Conservation (phyloP, 2,888 invertebrate genomes). For the Slavum lentiscoides region DNA sequence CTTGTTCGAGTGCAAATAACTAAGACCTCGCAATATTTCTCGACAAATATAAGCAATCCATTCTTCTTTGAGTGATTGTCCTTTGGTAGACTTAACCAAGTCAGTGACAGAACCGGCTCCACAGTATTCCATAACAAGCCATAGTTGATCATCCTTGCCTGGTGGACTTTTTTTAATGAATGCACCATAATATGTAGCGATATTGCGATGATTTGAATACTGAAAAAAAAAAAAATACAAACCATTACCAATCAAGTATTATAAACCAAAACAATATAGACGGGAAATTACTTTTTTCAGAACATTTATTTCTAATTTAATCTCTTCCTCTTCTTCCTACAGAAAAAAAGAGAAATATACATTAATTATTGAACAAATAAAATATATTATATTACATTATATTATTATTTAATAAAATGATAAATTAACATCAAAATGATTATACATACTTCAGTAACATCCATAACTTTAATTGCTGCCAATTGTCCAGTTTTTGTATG, state of each 20-base stretch:
- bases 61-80: slow-evolving; percentile 96
- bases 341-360: slow-evolving; percentile 56
- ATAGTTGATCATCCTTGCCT: slow-evolving; percentile 98
- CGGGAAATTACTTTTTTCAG: slow-evolving; percentile 76
- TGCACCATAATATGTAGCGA: slow-evolving; percentile 99
- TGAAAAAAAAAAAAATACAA: slow-evolving; percentile 60
- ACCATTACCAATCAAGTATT: slow-evolving; percentile 4
- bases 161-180: slow-evolving; percentile 99
- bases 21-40: slow-evolving; percentile 91
- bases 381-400: not conserved
- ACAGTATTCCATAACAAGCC: slow-evolving; percentile 99
- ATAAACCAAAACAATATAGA: not conserved
- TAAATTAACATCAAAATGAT: not conserved
- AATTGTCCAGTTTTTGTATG: slow-evolving; percentile 99
- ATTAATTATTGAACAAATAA: not conserved
- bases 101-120: slow-evolving; percentile 99
- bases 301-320: slow-evolving; percentile 99
- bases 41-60: slow-evolving; percentile 99
- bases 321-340: slow-evolving; percentile 98
- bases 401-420: not conserved
- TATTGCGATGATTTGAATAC: slow-evolving; percentile 98
- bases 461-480: slow-evolving; percentile 99
- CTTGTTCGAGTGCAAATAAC: slow-evolving; percentile 97
- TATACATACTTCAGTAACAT: slow-evolving; percentile 83
- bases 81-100: slow-evolving; percentile 98